Evolutionary conservation across 2,888 invertebrate species (phyloP), one percentile per base, ranked within the genome.

Genomic region (Epinotia ramella): DNA sequence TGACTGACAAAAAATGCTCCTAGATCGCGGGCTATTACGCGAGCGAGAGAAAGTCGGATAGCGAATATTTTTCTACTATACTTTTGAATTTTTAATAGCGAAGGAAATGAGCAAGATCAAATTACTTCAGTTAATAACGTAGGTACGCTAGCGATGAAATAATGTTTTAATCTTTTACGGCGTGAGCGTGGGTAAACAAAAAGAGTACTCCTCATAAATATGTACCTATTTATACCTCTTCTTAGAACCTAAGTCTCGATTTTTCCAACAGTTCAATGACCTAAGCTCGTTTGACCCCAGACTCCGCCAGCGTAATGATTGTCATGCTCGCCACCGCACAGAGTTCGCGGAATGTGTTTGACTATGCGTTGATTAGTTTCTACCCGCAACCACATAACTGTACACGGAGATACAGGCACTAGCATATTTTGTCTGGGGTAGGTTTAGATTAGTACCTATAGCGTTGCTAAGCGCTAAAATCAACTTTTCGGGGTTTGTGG

Each of bases 321-420:
- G 70, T 70, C 70, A 63, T 53, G 49, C 53, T 7, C 24, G 28
- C 49, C 46, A 44, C 60, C 69, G n/a, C 60, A 20, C 53, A 13
- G 28, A 62, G 49, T 63, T 70, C 62, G 62, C 53, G 74, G 74
- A 75, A 75, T 75, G 75, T 65, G 74, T 65, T 75, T 20, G 75
- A 70, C 65, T 70, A 75, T 70, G 75, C 75, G 65, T 53, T 75
- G 65, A 75, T 75, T 75, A 70, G 63, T 75, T 75, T 70, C 75
- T 59, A 11, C 33, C 71, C 53, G 20, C 64, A 63, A 63, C 57
- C 57, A 57, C 57, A 65, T 72, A 65, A 64, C 72, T 72, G 64
- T 57, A 71, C 67, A 46, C 46, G 44, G 20, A 59, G 40, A 57
- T 12, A 67, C 24, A 24, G 28, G 46, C 69, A 44, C 20, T 18